Base-by-base conservation (phyloP, 2,797 vertebrate genomes). In the Pipistrellus kuhlii region DNA sequence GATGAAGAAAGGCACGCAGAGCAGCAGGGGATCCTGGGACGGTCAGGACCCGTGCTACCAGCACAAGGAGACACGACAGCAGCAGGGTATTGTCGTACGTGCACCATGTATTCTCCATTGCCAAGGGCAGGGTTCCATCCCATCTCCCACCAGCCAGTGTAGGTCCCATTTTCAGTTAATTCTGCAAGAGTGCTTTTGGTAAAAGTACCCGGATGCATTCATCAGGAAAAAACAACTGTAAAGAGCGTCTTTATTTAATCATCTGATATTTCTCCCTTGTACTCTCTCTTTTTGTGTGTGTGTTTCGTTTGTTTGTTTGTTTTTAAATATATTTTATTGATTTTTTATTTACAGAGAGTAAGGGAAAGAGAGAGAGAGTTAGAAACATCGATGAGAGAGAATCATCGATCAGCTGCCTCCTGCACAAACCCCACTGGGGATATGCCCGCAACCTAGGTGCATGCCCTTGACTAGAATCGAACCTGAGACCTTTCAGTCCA, bases 61-160 rank as follows among this genome's bases (percentile, higher is more conserved):
- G 2, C 0, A 5, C 48, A n/a, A 51, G 51, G 30, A 90, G 44
- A 85, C 59, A 75, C 55, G 51, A 41, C 17, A 35, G 59, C 35
- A 27, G 32, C 73, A 12, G 38, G 71, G 57, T 8, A 30, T 25
- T 72, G 68, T 44, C 14, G 62, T 51, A 59, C 80, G 78, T 1
- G 44, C 78, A 41, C 32, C n/a, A 59, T 20, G 1, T 55, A 46
- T 83, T 84, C 88, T 62, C 82, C 88, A 59, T 20, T 27, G 38
- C 72, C 72, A 87, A 81, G 83, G 76, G 94, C 20, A 93, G 92
- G 92, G 91, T 44, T 71, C 71, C 69, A 30, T 93, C 38, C 72
- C 48, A 46, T 68, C 85, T 68, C 76, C 76, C 71, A 35, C 0
- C 48, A 85, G 30, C 72, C 21, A 92, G 53, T 23, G 9, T 8